Percentiles rank a stretch among this genome's conserved stretches.
Conservation (phyloP, 2,888 invertebrate genomes). For the Trachelus iudaicus region DNA sequence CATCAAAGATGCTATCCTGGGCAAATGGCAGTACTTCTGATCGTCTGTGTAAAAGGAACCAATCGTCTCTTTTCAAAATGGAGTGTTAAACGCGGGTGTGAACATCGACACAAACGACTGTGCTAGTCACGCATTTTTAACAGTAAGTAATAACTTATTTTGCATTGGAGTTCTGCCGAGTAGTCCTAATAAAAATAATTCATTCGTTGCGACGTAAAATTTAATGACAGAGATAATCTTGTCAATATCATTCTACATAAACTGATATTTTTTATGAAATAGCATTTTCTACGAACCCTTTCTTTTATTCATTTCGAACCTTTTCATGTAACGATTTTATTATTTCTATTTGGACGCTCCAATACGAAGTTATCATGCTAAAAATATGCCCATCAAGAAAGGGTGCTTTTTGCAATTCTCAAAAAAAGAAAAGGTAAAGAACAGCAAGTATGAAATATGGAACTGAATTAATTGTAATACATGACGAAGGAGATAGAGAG, state of each 20-base stretch:
- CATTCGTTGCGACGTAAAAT: conserved; percentile 2
- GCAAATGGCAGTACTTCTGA: conserved; percentile 86
- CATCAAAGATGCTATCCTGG: conserved; percentile 90
- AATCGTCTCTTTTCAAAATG: conserved; percentile 40
- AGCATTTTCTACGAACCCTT: neutral
- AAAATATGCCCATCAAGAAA: neutral
- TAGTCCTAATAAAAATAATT: conserved; percentile 30
- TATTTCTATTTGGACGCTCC: neutral
- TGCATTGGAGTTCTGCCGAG: conserved; percentile 35
- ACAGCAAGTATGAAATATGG: neutral
- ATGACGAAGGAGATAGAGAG: neutral
- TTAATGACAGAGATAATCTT: neutral
- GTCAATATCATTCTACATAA: neutral
- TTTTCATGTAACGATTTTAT: neutral
- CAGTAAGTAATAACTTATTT: conserved; percentile 57
- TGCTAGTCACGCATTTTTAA: conserved; percentile 61
- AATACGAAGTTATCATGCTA: neutral
- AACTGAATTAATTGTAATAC: neutral
- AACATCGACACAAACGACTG: conserved; percentile 56
- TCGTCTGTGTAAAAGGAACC: conserved; percentile 36
- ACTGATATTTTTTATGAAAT: neutral
- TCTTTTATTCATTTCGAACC: neutral
- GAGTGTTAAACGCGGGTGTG: conserved; percentile 48
- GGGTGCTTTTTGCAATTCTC: neutral
- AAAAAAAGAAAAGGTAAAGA: neutral